phyloP scores from a whole-genome alignment of 2,888 invertebrate species.

The Lochmaea crataegi region DNA sequence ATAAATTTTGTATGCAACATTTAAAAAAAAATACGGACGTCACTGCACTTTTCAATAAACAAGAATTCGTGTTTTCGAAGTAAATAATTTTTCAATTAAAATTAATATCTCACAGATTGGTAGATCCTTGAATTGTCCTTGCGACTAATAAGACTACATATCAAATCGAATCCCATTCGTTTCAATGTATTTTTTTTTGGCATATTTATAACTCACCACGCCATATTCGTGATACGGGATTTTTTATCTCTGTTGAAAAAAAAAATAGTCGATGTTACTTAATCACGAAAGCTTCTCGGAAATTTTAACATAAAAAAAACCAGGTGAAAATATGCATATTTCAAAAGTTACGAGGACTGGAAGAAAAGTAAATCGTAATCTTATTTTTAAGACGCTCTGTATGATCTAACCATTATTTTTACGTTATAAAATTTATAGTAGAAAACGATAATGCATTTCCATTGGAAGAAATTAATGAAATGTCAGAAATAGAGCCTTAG shows the following conservation, averaged over 20 bases:
- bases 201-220: conserved; percentile 22
- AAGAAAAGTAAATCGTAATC: not conserved
- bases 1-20: no score
- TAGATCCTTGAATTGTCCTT: no score
- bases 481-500: conserved; percentile 19
- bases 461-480: conserved; percentile 33
- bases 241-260: conserved; percentile 7
- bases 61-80: no score
- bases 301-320: conserved; percentile 2
- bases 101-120: no score
- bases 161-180: not conserved
- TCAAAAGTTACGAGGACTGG: no score
- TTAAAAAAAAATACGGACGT: no score
- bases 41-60: no score
- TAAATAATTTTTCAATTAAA: no score
- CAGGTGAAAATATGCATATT: not conserved
- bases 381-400: not conserved
- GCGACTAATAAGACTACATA: no score
- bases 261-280: conserved; percentile 13
- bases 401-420: not conserved
- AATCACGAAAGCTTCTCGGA: conserved; percentile 13
- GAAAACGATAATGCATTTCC: conserved; percentile 22
- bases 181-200: conserved; percentile 10
- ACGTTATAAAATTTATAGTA: conserved; percentile 9
- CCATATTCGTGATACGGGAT: no score